Evolutionary conservation across 2,113 vertebrate species (phyloP), one percentile per base, ranked within the genome.

Genomic region (Actinemys pallida): DNA sequence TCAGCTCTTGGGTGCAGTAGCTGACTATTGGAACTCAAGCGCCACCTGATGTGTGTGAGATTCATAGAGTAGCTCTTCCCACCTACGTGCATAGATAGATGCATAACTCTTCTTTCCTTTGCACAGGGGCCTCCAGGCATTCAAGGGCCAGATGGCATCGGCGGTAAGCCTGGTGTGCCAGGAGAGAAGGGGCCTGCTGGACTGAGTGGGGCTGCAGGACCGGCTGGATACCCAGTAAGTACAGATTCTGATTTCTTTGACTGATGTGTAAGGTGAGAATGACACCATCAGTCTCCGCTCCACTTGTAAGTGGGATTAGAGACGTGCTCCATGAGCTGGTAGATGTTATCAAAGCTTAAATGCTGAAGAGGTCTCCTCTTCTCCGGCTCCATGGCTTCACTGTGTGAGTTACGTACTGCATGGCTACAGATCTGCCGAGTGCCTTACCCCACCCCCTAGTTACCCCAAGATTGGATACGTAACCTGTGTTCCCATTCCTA

Each of bases 141-240:
- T 0, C 91, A 84, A 20, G 99, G 99, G 17, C 9, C 69, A 76
- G 82, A 97, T 0, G 99, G 99, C 2, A 10, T 81, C 47, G 89
- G 91, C 0, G 99, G 99, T 49, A 99, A 98, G 95, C 95, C 92
- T 29, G 99, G 99, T n/a, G 96, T 90, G 7, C 92, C 81, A 3
- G 99, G 99, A 95, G 98, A 98, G 47, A 84, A 50, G 2, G 99
- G 99, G 1, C 9, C 92, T 25, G 90, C 92, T 42, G 99, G 99
- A 90, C 69, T 62, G 9, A 80, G 95, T 8, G 99, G 99, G 10
- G 94, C 88, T 90, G 86, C 89, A 49, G 99, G 99, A 10, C 97
- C 93, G 0, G 16, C 96, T 90, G 99, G 99, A 96, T 98, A 98
- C 94, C 97, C 94, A 96, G 99, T 99, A 98, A 99, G 99, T 98